phyloP scores from a whole-genome alignment of 1,140 invertebrate species.

The Conus betulinus region DNA sequence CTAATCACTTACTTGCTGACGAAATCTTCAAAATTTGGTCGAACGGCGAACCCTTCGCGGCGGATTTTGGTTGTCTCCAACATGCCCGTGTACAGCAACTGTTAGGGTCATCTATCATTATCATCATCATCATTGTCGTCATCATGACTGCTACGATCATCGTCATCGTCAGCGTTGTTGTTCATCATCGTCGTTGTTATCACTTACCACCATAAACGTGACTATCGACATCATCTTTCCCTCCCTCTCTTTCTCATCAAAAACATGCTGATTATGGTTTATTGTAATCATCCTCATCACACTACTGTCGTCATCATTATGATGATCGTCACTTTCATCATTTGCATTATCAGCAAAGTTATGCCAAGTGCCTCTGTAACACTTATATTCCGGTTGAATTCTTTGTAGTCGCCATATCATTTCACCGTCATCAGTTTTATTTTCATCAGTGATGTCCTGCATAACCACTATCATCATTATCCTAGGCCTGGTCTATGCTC shows the following conservation, averaged over 20 bases:
- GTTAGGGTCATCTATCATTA: conserved; percentile 78
- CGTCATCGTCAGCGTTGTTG: too few species aligned
- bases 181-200: too few species aligned
- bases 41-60: conserved; percentile 73
- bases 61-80: conserved; percentile 75
- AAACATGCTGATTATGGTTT: background rate
- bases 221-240: background rate
- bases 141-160: too few species aligned
- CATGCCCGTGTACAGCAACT: conserved; percentile 81
- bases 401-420: too few species aligned
- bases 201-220: background rate
- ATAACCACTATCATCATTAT: background rate
- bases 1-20: conserved; percentile 70
- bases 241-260: too few species aligned
- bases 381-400: too few species aligned
- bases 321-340: background rate
- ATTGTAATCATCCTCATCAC: background rate
- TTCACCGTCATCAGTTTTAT: too few species aligned
- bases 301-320: background rate
- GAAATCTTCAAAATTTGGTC: conserved; percentile 73
- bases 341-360: background rate
- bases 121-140: background rate
- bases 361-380: too few species aligned
- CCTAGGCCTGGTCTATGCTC: background rate
- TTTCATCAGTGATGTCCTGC: background rate